Percentiles rank a stretch among this genome's conserved stretches.
Evolutionary conservation across 2,888 invertebrate species (phyloP).

Genomic region (Onchidella celtica): DNA sequence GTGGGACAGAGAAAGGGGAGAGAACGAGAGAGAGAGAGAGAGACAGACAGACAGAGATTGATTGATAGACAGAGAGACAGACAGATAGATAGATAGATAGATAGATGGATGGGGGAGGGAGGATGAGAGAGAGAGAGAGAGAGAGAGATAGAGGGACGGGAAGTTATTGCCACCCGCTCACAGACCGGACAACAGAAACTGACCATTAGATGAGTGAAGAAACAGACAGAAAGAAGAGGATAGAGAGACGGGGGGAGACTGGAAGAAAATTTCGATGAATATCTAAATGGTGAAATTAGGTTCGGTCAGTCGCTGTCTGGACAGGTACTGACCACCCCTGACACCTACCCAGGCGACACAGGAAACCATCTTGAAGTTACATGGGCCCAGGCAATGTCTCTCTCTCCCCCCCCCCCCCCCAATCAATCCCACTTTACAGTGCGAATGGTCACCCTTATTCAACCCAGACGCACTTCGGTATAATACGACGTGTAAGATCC

Average conservation of each 20-base stretch:
- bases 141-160: not conserved
- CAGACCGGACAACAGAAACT: conserved; percentile 16
- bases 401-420: no score
- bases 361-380: not conserved
- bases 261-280: conserved; percentile 23
- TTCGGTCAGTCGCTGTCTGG: not conserved
- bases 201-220: conserved; percentile 27
- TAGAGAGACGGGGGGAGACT: no score
- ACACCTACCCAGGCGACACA: not conserved
- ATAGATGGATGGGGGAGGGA: not conserved
- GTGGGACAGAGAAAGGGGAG: not conserved
- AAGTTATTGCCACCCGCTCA: not conserved
- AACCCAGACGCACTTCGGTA: no score
- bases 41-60: not conserved
- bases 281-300: conserved; percentile 33
- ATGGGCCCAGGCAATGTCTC: no score
- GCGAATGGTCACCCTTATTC: no score
- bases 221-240: no score
- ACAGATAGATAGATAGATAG: not conserved
- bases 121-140: not conserved
- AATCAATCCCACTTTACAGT: no score
- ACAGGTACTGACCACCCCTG: not conserved
- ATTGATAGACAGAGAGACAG: no score
- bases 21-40: not conserved
- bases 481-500: no score